Percentiles rank a stretch among this genome's conserved stretches.
phyloP scores from a whole-genome alignment of 2,797 vertebrate genomes.

The Nyctibius grandis region DNA sequence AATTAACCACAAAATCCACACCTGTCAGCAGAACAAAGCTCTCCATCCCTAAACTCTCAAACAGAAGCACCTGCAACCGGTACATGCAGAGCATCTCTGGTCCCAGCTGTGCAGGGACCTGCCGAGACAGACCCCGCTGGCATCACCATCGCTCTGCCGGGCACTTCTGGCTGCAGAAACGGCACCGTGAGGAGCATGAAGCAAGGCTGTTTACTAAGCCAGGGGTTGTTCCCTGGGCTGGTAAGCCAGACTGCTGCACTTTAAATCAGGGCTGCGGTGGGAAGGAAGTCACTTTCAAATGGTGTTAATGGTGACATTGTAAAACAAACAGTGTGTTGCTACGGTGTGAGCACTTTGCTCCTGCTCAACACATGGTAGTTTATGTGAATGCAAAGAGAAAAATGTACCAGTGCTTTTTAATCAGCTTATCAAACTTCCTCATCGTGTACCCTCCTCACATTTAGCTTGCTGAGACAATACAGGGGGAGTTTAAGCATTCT shows the following conservation, averaged over 20 bases:
- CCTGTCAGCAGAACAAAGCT: not conserved
- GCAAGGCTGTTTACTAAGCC: not conserved
- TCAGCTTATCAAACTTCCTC: not conserved
- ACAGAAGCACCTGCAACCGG: not conserved
- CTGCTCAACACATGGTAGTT: not conserved
- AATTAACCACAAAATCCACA: not conserved
- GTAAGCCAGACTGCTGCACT: not conserved
- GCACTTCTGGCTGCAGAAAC: not conserved
- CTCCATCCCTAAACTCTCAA: not conserved
- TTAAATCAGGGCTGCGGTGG: not conserved
- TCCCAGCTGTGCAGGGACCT: accelerated
- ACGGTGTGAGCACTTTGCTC: not conserved
- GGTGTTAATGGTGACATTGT: not conserved
- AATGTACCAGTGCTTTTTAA: not conserved
- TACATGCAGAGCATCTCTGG: not conserved
- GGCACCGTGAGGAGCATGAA: accelerated
- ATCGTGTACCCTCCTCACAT: not conserved
- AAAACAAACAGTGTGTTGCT: not conserved
- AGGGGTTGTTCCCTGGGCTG: not conserved
- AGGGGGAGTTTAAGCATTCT: not conserved
- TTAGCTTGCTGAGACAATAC: not conserved
- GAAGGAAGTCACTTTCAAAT: not conserved
- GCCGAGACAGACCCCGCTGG: not conserved
- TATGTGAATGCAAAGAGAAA: not conserved
- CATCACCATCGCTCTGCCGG: not conserved